Evolutionary conservation across 1,140 invertebrate species (phyloP), one percentile per base, ranked within the genome.

Genomic region (Drosophila paulistorum): DNA sequence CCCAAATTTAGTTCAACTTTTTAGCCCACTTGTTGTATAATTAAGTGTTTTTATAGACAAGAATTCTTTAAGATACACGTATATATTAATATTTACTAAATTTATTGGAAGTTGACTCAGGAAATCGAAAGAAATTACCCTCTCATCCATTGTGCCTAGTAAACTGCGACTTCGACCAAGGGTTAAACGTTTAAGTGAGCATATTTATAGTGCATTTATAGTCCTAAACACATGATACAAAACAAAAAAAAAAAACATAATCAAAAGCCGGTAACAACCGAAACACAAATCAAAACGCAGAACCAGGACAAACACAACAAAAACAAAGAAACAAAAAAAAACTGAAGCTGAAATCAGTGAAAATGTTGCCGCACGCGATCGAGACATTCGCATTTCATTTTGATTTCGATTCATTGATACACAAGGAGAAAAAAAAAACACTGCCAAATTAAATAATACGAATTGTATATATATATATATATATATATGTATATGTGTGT

Each of bases 361-460:
- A 87, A 90, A 89, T 90, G 68, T 65, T 68, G 77, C 77, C 81
- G 81, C 84, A 89, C 85, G 84, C 84, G 85, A 90, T 90, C 84
- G 81, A 75, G 71, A 81, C 71, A 89, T 89, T 89, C 85, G 74
- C 70, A 84, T 79, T 79, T 64, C 35, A 81, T 77, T 85, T 71
- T 65, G 9, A 83, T 87, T 90, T 81, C 81, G 77, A 90, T 89
- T 89, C 84, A 89, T 89, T 89, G 84, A 89, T 84, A 89, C 77
- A 67, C 77, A 65, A 68, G 17, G 17, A 23, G 65, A 4, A 26
- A 4, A 54, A 57, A 60, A 39, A 59, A 70, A 76, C 83, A 80
- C 80, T 89, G 79, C 74, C 80, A 89, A 90, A 89, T 89, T 90
- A 89, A 89, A 89, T 89, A 89, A 89, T 89, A 90, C 70, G 76